Evolutionary conservation across 2,797 vertebrate genomes (phyloP), one percentile per base, ranked within the genome.

Genomic region (Remorina albescens): DNA sequence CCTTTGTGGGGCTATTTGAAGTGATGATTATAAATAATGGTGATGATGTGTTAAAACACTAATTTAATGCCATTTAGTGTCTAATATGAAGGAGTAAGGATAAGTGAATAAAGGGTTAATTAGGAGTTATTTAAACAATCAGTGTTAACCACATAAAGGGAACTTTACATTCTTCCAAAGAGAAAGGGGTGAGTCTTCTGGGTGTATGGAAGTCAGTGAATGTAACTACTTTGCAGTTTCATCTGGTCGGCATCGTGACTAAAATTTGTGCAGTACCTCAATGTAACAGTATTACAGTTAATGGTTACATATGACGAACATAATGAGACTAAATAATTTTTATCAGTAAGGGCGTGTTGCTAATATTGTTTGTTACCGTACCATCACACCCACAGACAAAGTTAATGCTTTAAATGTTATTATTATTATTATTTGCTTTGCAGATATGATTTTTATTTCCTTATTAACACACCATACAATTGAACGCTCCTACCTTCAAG

Each of bases 401-500:
- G 8, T 16, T 49, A 23, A 12, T 7, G 53, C 2, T 12, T 1
- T 26, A 42, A 77, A 1, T 50, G 16, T 49, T 15, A 25, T n/a
- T 30, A 13, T 19, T 30, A 13, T 19, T 51, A 28, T 46, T 66
- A 2, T 42, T 60, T 50, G 25, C 36, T 67, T 26, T 50, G 1
- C 8, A 30, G 11, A 51, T 8, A 41, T 60, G 7, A 13, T 46
- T 9, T 46, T 44, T 56, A 36, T 63, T 34, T 51, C 7, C 5
- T 50, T 47, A 50, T 47, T 7, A 55, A 7, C 41, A 39, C 4
- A 19, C 42, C 56, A 21, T 75, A 50, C 16, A 2, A n/a, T 39
- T 10, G 18, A 25, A 32, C 47, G 9, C 34, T 64, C 68, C 41
- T 75, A 92, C 93, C 86, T 93, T 93, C 4, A n/a, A 39, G 13